Percentiles rank a stretch among this genome's conserved stretches.
phyloP scores from a whole-genome alignment of 2,797 vertebrate genomes.

The Lacerta agilis region DNA sequence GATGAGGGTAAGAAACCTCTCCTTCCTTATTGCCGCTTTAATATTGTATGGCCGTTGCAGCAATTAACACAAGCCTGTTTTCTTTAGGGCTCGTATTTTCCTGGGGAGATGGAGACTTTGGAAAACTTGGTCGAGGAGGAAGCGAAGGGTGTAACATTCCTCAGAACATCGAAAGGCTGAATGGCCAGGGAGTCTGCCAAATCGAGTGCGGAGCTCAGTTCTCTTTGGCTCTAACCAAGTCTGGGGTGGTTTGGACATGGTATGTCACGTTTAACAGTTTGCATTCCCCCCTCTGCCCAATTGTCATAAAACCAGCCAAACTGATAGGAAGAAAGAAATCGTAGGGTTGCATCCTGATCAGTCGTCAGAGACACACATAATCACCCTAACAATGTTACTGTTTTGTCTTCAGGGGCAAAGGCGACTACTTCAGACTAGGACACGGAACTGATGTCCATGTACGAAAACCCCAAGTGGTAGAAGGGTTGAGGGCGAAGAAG shows the following conservation, averaged over 20 bases:
- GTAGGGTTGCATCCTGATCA: background rate
- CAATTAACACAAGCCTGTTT: conserved; percentile 25
- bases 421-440: conserved; percentile 95
- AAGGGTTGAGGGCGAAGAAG: conserved; percentile 95
- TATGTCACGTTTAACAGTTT: conserved; percentile 67
- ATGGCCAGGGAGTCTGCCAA: conserved; percentile 95
- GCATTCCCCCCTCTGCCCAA: no score
- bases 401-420: conserved; percentile 89
- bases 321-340: background rate
- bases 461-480: conserved; percentile 97
- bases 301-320: background rate
- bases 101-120: conserved; percentile 98
- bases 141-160: conserved; percentile 98
- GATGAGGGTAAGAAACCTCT: conserved; percentile 87
- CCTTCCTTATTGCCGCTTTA: conserved; percentile 2
- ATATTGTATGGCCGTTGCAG: fast-evolving
- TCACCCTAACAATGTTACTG: background rate
- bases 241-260: conserved; percentile 99
- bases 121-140: conserved; percentile 95
- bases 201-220: conserved; percentile 99
- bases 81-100: conserved; percentile 94
- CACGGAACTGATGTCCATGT: conserved; percentile 98
- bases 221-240: conserved; percentile 96
- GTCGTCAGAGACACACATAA: no score
- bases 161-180: conserved; percentile 97